A percentile compares a stretch with the other conserved stretches of the same genome.
These are phyloP conservation scores for Spheniscus mendiculus DNA, from an alignment of 2,113 vertebrate species.

Conservation along the genomic window DNA sequence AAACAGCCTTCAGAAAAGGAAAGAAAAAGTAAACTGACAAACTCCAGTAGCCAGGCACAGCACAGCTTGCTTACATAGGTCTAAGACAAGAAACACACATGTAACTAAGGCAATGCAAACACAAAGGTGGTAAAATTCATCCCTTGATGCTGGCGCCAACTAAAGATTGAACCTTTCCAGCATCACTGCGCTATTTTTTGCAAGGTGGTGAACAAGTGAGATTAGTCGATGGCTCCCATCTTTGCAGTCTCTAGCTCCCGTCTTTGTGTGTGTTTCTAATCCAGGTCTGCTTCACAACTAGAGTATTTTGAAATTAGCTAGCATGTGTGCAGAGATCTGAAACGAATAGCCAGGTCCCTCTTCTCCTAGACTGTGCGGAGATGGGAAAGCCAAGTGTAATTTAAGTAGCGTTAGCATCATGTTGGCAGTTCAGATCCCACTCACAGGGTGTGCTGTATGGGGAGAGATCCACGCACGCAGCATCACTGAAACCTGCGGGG, in stretches of 20 bases:
- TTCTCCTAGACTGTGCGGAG: fast-evolving
- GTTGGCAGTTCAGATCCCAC: fast-evolving
- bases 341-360: background rate
- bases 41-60: too few species aligned
- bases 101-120: background rate
- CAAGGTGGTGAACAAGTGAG: background rate
- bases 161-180: background rate
- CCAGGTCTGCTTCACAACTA: too few species aligned
- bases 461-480: background rate
- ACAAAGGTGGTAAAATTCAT: background rate
- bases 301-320: background rate
- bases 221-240: background rate
- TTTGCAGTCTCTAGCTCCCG: background rate
- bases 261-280: background rate
- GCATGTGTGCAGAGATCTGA: background rate
- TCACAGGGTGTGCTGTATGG: fast-evolving
- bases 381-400: background rate
- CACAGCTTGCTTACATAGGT: too few species aligned
- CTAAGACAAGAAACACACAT: background rate
- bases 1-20: background rate
- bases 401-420: fast-evolving
- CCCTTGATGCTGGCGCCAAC: background rate
- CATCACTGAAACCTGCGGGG: fast-evolving
- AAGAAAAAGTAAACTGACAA: background rate
- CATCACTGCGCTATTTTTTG: background rate